A percentile compares a stretch with the other conserved stretches of the same genome.
Evolutionary conservation across 2,797 vertebrate species (phyloP).

Genomic region (Mionectes olivaceus): DNA sequence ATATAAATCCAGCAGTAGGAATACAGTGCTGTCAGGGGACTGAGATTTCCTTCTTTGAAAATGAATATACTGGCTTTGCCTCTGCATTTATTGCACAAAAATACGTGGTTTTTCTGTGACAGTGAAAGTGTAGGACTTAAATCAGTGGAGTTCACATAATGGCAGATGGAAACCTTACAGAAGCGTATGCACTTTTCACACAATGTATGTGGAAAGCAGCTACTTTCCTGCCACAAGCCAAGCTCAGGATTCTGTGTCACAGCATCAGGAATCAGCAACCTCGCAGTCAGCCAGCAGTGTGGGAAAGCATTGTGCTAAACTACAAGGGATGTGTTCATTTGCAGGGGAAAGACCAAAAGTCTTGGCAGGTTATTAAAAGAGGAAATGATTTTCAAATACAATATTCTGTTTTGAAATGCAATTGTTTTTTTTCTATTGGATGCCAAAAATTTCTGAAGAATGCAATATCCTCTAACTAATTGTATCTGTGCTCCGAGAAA

Average conservation of each 20-base stretch:
- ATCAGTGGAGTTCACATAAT: neutral
- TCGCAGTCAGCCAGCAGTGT: neutral
- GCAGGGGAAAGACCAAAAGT: slow-evolving; percentile 11
- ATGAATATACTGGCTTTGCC: neutral
- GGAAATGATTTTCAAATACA: slow-evolving; percentile 47
- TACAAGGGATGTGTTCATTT: slow-evolving; percentile 12
- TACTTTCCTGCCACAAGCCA: neutral
- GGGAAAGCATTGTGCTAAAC: slow-evolving; percentile 47
- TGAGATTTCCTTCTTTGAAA: slow-evolving; percentile 29
- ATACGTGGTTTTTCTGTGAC: neutral
- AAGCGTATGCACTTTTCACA: neutral
- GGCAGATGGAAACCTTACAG: neutral
- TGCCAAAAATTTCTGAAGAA: slow-evolving; percentile 49
- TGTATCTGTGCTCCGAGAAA: slow-evolving; percentile 34
- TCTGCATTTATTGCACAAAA: neutral
- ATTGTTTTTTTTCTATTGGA: slow-evolving; percentile 21
- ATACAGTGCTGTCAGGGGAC: neutral
- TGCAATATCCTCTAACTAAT: slow-evolving; percentile 44
- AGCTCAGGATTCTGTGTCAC: neutral
- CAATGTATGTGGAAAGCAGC: neutral
- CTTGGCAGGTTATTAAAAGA: slow-evolving; percentile 58
- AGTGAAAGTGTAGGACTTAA: neutral
- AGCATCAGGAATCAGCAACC: neutral
- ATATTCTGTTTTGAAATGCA: slow-evolving; percentile 39
- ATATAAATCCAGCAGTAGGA: slow-evolving; percentile 27